A percentile compares a stretch with the other conserved stretches of the same genome.
Evolutionary conservation across 2,888 invertebrate genomes (phyloP).

Genomic region (Pyrochroa serraticornis): DNA sequence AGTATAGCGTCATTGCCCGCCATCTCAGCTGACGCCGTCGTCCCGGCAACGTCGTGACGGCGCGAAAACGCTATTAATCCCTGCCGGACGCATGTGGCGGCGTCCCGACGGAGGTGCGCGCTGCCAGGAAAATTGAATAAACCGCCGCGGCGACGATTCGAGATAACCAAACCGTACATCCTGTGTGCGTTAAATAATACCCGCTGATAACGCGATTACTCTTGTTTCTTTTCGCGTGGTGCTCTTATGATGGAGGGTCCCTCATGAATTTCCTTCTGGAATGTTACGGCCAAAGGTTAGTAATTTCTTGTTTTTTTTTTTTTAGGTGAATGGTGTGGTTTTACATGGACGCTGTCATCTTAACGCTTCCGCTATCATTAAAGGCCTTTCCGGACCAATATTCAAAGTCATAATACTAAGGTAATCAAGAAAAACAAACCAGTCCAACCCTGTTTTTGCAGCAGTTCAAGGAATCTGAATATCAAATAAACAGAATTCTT

Average conservation of each 20-base stretch:
- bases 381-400: constrained; percentile 80
- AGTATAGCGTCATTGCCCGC: no score
- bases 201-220: background rate
- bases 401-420: constrained; percentile 87
- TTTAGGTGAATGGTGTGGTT: constrained; percentile 91
- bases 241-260: background rate
- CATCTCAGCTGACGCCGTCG: background rate
- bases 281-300: constrained; percentile 48
- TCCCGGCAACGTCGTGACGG: background rate
- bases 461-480: constrained; percentile 12
- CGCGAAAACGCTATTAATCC: constrained; percentile 1
- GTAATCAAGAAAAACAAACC: constrained; percentile 59
- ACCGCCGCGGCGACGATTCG: constrained; percentile 5
- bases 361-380: constrained; percentile 95
- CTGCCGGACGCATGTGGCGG: background rate
- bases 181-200: constrained; percentile 18
- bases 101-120: constrained; percentile 1
- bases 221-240: background rate
- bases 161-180: constrained; percentile 35
- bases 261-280: constrained; percentile 46
- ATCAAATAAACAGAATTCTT: constrained; percentile 27
- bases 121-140: constrained; percentile 2
- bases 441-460: constrained; percentile 4
- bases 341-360: constrained; percentile 94
- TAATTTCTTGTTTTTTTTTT: constrained; percentile 43